Evolutionary conservation across 2,113 vertebrate species (phyloP).

Genomic region (Corythornis vintsioides): DNA sequence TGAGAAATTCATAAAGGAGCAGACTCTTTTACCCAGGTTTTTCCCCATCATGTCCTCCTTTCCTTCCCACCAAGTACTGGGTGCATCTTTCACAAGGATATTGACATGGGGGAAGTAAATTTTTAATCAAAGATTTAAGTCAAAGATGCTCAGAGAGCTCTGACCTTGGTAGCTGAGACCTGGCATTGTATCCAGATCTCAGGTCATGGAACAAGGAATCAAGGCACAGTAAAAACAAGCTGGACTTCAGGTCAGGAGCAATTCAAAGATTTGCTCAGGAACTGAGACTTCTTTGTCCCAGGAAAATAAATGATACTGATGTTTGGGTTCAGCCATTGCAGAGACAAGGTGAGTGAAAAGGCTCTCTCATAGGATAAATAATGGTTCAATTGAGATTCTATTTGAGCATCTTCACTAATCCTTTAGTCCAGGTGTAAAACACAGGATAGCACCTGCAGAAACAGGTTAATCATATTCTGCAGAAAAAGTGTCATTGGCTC

Average conservation of each 20-base stretch:
- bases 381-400: background rate
- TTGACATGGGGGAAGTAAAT: background rate
- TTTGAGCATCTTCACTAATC: background rate
- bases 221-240: background rate
- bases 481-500: background rate
- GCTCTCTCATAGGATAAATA: background rate
- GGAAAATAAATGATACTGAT: rapidly evolving
- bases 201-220: background rate
- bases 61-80: background rate
- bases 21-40: background rate
- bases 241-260: background rate
- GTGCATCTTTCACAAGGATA: background rate
- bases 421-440: background rate
- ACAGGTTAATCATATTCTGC: background rate
- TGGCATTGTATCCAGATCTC: background rate
- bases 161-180: background rate
- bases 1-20: background rate
- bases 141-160: background rate
- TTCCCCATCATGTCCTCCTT: background rate
- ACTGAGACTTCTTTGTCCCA: background rate
- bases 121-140: background rate
- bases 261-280: background rate
- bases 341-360: background rate
- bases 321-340: background rate
- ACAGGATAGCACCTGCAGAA: background rate